Percentiles rank a stretch among this genome's conserved stretches.
phyloP scores from a whole-genome alignment of 2,797 vertebrate genomes.

The Enteromius thamalakanensis region DNA sequence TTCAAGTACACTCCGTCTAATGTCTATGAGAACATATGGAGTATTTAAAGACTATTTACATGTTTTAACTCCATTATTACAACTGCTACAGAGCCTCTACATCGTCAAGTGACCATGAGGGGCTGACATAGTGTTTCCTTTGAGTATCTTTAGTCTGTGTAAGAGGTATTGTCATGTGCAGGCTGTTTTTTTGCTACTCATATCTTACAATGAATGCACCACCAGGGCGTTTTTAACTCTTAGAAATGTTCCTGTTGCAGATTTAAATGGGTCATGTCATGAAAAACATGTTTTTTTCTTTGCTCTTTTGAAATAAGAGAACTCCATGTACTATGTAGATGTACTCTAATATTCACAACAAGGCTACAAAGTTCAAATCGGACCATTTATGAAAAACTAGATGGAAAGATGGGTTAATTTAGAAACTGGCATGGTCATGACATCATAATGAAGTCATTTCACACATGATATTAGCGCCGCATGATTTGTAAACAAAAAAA shows the following conservation, averaged over 20 bases:
- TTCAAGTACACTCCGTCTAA: conserved; percentile 12
- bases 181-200: background rate
- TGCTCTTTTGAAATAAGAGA: background rate
- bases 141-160: background rate
- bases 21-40: background rate
- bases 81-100: conserved; percentile 9
- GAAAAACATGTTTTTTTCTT: background rate
- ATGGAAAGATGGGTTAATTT: background rate
- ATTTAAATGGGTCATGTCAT: conserved; percentile 14
- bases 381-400: background rate
- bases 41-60: conserved; percentile 33
- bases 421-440: background rate
- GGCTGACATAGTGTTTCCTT: background rate
- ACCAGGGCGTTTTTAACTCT: background rate
- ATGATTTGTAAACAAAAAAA: background rate
- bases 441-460: background rate
- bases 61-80: conserved; percentile 24
- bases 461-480: background rate
- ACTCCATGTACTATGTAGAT: background rate
- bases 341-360: background rate
- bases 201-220: conserved; percentile 1
- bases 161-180: conserved; percentile 21
- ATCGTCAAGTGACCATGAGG: background rate
- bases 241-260: background rate
- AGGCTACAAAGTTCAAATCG: background rate